phyloP scores from a whole-genome alignment of 35 echinoderm and acorn worm genomes.

The Strongylocentrotus purpuratus region DNA sequence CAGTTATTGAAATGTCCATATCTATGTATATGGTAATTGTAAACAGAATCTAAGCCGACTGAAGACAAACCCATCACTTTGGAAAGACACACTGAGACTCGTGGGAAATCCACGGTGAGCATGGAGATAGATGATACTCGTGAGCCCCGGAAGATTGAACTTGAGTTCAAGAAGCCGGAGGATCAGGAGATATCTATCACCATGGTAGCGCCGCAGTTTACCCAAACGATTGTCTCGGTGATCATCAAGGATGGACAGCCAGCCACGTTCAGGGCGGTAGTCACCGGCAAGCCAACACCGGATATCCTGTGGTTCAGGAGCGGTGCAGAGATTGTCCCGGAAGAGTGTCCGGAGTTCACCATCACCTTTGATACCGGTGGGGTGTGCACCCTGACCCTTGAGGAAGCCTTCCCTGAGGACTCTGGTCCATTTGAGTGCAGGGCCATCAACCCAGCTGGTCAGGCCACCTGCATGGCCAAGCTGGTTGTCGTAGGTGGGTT shows the following conservation, averaged over 20 bases:
- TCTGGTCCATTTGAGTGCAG: slow-evolving; percentile 73
- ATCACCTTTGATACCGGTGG: slow-evolving; percentile 57
- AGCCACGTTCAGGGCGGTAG: slow-evolving; percentile 64
- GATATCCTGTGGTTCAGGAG: slow-evolving; percentile 85
- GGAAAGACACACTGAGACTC: slow-evolving; percentile 44
- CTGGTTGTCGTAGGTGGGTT: slow-evolving; percentile 84
- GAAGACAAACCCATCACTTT: slow-evolving; percentile 57
- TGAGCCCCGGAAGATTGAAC: slow-evolving; percentile 65
- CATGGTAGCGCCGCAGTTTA: slow-evolving; percentile 70
- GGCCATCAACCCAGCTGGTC: slow-evolving; percentile 81
- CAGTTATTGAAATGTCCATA: background rate
- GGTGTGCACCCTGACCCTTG: slow-evolving; percentile 63
- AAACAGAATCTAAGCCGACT: slow-evolving; percentile 32
- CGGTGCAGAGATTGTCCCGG: slow-evolving; percentile 66
- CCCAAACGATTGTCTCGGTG: slow-evolving; percentile 61
- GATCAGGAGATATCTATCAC: slow-evolving; percentile 45
- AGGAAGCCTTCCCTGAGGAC: slow-evolving; percentile 95
- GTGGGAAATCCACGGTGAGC: slow-evolving; percentile 61
- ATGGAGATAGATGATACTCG: slow-evolving; percentile 69
- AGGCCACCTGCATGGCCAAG: slow-evolving; percentile 81
- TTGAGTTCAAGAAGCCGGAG: slow-evolving; percentile 63
- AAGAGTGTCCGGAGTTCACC: slow-evolving; percentile 79
- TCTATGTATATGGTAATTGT: background rate
- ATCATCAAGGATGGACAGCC: slow-evolving; percentile 80
- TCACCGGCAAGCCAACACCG: slow-evolving; percentile 79